A percentile compares a stretch with the other conserved stretches of the same genome.
These are phyloP conservation scores for Drosophila anceps DNA, from an alignment of 2,888 invertebrate species.

Conservation along the genomic window DNA sequence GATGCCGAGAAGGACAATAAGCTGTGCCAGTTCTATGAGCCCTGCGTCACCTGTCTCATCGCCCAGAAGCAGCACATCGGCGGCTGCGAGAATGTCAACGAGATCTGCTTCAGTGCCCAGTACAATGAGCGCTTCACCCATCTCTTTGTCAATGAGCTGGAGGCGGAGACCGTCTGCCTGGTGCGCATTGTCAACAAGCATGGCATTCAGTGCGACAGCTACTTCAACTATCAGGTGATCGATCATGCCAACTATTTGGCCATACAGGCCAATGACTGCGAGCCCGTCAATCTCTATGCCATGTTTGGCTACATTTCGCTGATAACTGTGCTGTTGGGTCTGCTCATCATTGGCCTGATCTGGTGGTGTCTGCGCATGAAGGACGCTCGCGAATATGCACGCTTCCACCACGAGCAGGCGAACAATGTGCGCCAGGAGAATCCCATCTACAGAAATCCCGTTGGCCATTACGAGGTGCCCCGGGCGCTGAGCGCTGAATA, in stretches of 20 bases:
- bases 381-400: slow-evolving; percentile 87
- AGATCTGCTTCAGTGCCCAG: slow-evolving; percentile 76
- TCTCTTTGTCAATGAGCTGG: slow-evolving; percentile 70
- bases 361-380: slow-evolving; percentile 86
- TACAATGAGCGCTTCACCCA: slow-evolving; percentile 70
- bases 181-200: slow-evolving; percentile 78
- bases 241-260: slow-evolving; percentile 70
- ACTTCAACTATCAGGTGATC: slow-evolving; percentile 76
- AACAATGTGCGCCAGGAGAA: slow-evolving; percentile 58
- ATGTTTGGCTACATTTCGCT: slow-evolving; percentile 84
- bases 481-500: slow-evolving; percentile 49
- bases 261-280: slow-evolving; percentile 76
- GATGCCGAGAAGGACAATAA: slow-evolving; percentile 80
- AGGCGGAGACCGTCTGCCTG: slow-evolving; percentile 72
- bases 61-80: slow-evolving; percentile 69
- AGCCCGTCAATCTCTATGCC: slow-evolving; percentile 66
- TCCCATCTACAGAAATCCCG: slow-evolving; percentile 89
- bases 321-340: slow-evolving; percentile 86
- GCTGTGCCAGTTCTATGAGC: slow-evolving; percentile 83
- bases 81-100: slow-evolving; percentile 71
- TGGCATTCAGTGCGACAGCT: slow-evolving; percentile 82
- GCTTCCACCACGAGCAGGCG: slow-evolving; percentile 85
- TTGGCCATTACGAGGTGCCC: slow-evolving; percentile 87
- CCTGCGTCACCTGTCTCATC: slow-evolving; percentile 83
- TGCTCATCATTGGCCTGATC: slow-evolving; percentile 85